Conservation (phyloP, 1,140 invertebrate species). For the Drosophila repleta region DNA sequence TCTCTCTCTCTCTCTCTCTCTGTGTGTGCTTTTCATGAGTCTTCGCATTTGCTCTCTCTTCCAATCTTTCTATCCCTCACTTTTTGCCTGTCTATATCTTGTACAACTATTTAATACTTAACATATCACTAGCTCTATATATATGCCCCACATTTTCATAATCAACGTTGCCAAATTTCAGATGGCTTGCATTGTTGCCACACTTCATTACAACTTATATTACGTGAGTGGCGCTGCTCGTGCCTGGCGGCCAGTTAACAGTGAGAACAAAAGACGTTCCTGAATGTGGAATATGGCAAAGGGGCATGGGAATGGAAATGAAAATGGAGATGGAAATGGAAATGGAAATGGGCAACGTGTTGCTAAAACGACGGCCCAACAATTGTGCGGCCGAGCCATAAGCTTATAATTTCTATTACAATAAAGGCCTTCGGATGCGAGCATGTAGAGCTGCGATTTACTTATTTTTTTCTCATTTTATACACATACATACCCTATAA, state of each 20-base stretch:
- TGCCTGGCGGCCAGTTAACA: conserved; percentile 13
- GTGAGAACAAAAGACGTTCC: conserved; percentile 51
- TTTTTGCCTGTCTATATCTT: too few species aligned
- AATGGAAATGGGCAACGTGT: conserved; percentile 72
- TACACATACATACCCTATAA: conserved; percentile 1
- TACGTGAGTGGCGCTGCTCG: neutral
- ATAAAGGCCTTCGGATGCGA: conserved; percentile 54
- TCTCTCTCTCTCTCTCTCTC: too few species aligned
- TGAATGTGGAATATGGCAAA: conserved; percentile 16
- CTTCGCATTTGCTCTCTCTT: too few species aligned
- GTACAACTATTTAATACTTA: too few species aligned
- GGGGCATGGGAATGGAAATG: neutral
- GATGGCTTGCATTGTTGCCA: conserved; percentile 26
- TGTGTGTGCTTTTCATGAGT: too few species aligned
- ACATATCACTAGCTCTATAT: too few species aligned
- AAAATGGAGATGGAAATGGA: conserved; percentile 6
- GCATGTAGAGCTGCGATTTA: conserved; percentile 36
- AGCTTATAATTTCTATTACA: conserved; percentile 80
- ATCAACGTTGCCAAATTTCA: conserved; percentile 13
- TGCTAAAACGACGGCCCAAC: conserved; percentile 68
- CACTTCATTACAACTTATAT: conserved; percentile 29
- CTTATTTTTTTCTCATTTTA: conserved; percentile 27
- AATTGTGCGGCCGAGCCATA: conserved; percentile 46
- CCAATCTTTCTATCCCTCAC: too few species aligned
- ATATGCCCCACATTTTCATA: neutral